A percentile compares a stretch with the other conserved stretches of the same genome.
Conservation (phyloP, 2,888 invertebrate genomes). For the Drosophila antonietae region DNA sequence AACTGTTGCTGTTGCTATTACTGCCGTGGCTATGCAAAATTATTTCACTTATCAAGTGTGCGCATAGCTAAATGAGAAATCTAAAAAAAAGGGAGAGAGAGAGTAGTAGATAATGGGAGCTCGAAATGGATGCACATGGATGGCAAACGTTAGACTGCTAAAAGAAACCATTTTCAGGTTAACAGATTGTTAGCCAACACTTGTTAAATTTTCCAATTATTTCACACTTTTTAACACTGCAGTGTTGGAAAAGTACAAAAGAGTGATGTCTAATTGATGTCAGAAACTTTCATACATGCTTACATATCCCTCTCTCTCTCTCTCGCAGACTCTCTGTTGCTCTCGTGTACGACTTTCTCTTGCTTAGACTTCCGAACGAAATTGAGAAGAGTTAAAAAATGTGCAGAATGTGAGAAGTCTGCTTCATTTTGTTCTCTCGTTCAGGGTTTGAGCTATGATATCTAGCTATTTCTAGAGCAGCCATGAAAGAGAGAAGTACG, state of each 20-base stretch:
- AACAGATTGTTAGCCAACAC: background rate
- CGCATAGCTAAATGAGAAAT: conserved; percentile 20
- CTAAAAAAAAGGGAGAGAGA: background rate
- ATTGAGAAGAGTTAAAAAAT: background rate
- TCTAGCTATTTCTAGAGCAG: too few species aligned
- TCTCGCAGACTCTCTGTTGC: too few species aligned
- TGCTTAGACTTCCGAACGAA: too few species aligned
- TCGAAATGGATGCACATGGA: background rate
- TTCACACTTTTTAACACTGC: background rate
- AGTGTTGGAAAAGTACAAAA: background rate
- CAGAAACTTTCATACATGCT: too few species aligned
- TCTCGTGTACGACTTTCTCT: too few species aligned
- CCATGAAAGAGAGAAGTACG: background rate
- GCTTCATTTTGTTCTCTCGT: too few species aligned
- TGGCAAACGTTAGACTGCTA: background rate
- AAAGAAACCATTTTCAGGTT: background rate
- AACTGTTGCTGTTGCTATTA: conserved; percentile 17
- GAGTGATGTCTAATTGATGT: too few species aligned
- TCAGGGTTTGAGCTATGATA: too few species aligned
- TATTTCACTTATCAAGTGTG: conserved; percentile 58
- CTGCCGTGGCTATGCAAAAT: conserved; percentile 38
- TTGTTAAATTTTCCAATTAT: background rate
- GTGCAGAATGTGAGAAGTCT: too few species aligned
- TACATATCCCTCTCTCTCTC: too few species aligned
- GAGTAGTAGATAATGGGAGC: background rate